Percentiles rank a stretch among this genome's conserved stretches.
Evolutionary conservation across 2,113 vertebrate species (phyloP).

Genomic region (Nanger granti): DNA sequence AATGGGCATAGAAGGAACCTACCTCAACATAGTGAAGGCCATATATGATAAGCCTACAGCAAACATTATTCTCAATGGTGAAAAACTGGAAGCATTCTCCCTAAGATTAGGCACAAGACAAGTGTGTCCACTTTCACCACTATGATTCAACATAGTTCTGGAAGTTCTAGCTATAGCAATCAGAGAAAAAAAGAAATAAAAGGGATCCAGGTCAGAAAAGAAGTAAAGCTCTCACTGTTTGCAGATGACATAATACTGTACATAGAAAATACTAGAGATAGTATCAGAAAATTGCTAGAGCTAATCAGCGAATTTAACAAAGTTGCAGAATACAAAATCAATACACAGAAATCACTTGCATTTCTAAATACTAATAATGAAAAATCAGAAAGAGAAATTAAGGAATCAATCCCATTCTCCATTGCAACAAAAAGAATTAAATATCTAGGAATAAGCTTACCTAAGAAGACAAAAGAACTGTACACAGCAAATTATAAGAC

Average conservation of each 20-base stretch:
- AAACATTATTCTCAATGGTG: neutral
- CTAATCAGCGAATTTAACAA: neutral
- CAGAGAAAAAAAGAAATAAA: neutral
- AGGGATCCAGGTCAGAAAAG: neutral
- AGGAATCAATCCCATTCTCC: neutral
- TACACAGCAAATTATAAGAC: neutral
- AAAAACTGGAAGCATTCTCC: neutral
- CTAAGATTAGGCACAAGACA: neutral
- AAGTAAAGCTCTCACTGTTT: neutral
- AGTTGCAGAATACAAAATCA: neutral
- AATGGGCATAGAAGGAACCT: too few species aligned
- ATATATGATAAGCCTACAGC: neutral
- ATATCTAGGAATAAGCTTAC: neutral
- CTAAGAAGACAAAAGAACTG: neutral
- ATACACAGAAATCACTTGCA: neutral
- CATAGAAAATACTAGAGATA: neutral
- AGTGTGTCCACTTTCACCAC: neutral
- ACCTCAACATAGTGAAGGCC: too few species aligned
- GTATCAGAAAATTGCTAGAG: neutral
- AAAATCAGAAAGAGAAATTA: neutral
- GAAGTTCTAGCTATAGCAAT: neutral
- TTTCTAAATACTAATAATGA: neutral
- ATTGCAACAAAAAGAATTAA: neutral
- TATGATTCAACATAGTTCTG: neutral
- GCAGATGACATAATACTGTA: neutral